These are phyloP conservation scores for Brachionus rotundiformis DNA, from an alignment of 1,140 invertebrate genomes.

Conservation along the genomic window DNA sequence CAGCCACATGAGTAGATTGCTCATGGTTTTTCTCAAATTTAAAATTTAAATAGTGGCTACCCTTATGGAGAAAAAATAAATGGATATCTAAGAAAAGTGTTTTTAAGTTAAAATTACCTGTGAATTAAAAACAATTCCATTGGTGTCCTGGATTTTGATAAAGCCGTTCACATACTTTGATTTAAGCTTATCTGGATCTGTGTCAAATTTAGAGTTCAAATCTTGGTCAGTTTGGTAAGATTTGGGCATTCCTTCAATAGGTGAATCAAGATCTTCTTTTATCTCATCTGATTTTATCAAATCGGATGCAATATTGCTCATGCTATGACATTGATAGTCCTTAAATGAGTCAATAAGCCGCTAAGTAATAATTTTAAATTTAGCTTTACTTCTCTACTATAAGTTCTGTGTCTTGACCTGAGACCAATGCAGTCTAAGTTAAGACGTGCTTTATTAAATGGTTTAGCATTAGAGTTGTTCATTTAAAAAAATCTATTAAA, in stretches of 20 bases:
- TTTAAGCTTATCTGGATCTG: neutral
- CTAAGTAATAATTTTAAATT: neutral
- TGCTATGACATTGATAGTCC: neutral
- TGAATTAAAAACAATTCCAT: slow-evolving; percentile 39
- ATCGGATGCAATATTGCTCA: neutral
- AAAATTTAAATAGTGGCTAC: slow-evolving; percentile 30
- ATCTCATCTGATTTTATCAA: neutral
- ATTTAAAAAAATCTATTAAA: neutral
- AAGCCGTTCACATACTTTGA: slow-evolving; percentile 43
- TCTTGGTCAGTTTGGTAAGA: neutral
- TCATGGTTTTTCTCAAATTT: slow-evolving; percentile 11
- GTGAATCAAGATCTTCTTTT: neutral
- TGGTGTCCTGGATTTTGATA: slow-evolving; percentile 34
- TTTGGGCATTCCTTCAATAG: neutral
- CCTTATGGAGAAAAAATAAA: neutral
- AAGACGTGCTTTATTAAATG: neutral
- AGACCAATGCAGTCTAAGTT: neutral
- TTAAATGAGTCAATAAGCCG: neutral
- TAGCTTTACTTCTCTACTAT: neutral
- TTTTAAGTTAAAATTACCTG: neutral
- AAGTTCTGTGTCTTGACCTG: neutral
- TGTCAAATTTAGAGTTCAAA: neutral
- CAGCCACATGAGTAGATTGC: neutral
- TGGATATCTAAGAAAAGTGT: no score
- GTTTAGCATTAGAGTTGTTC: neutral